Evolutionary conservation across 2,113 vertebrate genomes (phyloP).

Genomic region (Brachyistius frenatus): DNA sequence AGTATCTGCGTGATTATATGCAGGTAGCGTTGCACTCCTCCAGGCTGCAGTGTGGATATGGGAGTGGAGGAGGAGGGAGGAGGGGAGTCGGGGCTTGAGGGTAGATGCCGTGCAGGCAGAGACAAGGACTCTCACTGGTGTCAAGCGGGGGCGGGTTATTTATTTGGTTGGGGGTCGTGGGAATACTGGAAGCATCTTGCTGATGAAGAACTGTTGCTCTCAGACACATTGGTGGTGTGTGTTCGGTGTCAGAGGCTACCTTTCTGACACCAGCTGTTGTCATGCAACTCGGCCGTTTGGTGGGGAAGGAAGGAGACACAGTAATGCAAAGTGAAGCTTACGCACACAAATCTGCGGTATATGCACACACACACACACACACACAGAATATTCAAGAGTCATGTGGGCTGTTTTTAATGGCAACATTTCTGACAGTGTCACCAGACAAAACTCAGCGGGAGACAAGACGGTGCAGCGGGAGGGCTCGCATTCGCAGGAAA

Average conservation of each 20-base stretch:
- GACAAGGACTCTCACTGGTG: constrained; percentile 62
- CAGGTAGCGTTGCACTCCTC: constrained; percentile 52
- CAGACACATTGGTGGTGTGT: constrained; percentile 22
- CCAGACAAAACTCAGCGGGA: constrained; percentile 34
- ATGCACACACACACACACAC: background rate
- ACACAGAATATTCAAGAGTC: constrained; percentile 34
- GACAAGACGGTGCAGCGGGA: constrained; percentile 3
- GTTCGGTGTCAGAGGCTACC: constrained; percentile 27
- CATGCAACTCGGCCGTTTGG: background rate
- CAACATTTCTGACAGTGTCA: constrained; percentile 15
- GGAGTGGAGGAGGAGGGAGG: background rate
- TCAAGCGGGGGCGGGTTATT: constrained; percentile 59
- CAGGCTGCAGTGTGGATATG: constrained; percentile 43
- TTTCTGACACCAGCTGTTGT: constrained; percentile 5
- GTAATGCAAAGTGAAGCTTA: background rate
- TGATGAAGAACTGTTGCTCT: constrained; percentile 49
- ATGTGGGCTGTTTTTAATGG: constrained; percentile 16
- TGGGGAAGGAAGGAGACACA: background rate
- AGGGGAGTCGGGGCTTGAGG: constrained; percentile 10
- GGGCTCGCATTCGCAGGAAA: constrained; percentile 14
- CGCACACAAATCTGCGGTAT: background rate
- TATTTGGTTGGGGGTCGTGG: constrained; percentile 58
- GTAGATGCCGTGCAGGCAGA: constrained; percentile 54
- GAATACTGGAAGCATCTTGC: constrained; percentile 62
- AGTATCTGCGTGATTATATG: constrained; percentile 36